Percentiles rank a stretch among this genome's conserved stretches.
phyloP scores from a whole-genome alignment of 1,140 invertebrate species.

The Sinella curviseta region DNA sequence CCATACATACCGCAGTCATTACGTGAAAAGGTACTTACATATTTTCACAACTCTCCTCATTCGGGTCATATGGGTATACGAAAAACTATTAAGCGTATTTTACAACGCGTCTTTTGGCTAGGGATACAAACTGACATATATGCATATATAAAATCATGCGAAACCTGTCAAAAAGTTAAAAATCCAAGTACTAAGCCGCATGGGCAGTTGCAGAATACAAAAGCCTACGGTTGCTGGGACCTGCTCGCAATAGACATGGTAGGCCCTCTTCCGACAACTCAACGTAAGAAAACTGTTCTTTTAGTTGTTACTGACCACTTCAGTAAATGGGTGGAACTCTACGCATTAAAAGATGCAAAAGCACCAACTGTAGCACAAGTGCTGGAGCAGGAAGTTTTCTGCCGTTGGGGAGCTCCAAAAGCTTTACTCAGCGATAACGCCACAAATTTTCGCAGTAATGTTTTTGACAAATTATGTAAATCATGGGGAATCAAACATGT shows the following conservation, averaged over 20 bases:
- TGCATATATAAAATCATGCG: slow-evolving; percentile 8
- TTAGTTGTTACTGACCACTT: slow-evolving; percentile 48
- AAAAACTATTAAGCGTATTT: slow-evolving; percentile 20
- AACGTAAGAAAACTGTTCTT: slow-evolving; percentile 33
- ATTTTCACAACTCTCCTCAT: slow-evolving; percentile 13
- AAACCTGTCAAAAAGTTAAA: slow-evolving; percentile 25
- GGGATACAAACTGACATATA: slow-evolving; percentile 31
- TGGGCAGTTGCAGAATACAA: background rate
- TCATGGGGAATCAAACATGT: slow-evolving; percentile 23
- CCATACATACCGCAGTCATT: slow-evolving; percentile 28
- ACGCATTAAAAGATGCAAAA: slow-evolving; percentile 38
- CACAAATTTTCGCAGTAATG: too few species aligned
- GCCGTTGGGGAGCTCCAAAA: slow-evolving; percentile 47
- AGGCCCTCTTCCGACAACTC: slow-evolving; percentile 44
- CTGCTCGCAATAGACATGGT: slow-evolving; percentile 45
- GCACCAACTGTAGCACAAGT: slow-evolving; percentile 31
- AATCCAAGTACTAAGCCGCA: background rate
- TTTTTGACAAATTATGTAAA: too few species aligned
- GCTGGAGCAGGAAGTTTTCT: slow-evolving; percentile 44
- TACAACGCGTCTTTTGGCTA: slow-evolving; percentile 17
- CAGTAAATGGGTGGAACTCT: slow-evolving; percentile 48
- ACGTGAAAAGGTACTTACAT: background rate
- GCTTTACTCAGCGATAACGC: slow-evolving; percentile 23
- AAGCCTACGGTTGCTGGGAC: slow-evolving; percentile 42
- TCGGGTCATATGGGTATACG: slow-evolving; percentile 29